phyloP scores from a whole-genome alignment of 2,797 vertebrate species.

The Enteromius anoplus region DNA sequence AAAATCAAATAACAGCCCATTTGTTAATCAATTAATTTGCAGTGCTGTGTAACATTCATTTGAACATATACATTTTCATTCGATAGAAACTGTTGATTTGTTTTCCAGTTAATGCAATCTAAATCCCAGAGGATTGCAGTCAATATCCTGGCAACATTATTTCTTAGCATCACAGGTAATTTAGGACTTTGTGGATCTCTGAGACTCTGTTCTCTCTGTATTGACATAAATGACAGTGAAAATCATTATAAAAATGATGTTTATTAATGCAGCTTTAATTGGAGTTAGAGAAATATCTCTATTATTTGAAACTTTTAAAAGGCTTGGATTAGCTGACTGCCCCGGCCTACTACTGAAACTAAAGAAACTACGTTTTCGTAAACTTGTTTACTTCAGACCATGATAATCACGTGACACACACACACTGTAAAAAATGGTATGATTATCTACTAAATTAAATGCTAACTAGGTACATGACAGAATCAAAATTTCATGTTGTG shows the following conservation, averaged over 20 bases:
- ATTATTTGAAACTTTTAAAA: not conserved
- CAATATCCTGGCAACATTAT: not conserved
- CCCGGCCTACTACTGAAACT: not conserved
- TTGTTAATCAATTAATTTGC: not conserved
- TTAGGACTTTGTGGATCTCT: not conserved
- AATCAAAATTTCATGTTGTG: too few relatives aligned
- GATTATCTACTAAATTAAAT: too few relatives aligned
- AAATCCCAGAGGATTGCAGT: not conserved
- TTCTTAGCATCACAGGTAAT: not conserved
- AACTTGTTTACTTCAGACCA: not conserved
- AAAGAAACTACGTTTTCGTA: not conserved
- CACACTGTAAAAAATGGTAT: not conserved
- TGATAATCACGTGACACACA: not conserved
- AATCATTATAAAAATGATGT: constrained; percentile 6
- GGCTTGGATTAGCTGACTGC: not conserved
- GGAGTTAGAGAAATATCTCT: not conserved
- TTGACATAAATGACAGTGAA: not conserved
- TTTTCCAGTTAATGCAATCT: not conserved
- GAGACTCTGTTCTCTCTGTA: not conserved
- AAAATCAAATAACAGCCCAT: not conserved
- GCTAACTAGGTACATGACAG: too few relatives aligned
- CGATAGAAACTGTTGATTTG: not conserved
- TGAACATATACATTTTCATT: not conserved
- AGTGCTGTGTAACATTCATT: not conserved
- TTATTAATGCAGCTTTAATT: constrained; percentile 3